phyloP scores from a whole-genome alignment of 2,113 vertebrate genomes.

The Mesocricetus auratus region DNA sequence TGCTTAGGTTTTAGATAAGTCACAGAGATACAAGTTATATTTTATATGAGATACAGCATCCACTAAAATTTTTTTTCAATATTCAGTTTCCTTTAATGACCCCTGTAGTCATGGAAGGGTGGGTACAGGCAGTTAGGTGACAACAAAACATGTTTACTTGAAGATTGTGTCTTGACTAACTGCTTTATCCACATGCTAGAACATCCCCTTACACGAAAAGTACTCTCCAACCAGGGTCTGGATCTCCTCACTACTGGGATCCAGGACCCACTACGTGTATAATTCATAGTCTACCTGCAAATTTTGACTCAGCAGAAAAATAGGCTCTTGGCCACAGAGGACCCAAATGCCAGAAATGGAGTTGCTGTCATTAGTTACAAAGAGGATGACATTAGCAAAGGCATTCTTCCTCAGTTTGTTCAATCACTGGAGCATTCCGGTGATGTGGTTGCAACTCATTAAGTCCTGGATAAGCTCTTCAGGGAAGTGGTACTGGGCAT shows the following conservation, averaged over 20 bases:
- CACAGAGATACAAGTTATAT: background rate
- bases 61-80: background rate
- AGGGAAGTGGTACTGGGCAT: background rate
- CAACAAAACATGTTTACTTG: background rate
- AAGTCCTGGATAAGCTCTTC: background rate
- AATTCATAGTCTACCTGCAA: background rate
- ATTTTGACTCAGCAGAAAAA: background rate
- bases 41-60: background rate
- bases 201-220: background rate
- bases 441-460: background rate
- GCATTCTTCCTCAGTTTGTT: background rate
- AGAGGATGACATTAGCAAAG: background rate
- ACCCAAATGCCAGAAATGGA: background rate
- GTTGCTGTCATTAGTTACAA: background rate
- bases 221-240: background rate
- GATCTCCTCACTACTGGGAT: background rate
- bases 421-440: background rate
- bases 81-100: background rate
- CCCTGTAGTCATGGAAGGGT: background rate
- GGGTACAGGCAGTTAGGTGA: background rate
- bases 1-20: background rate
- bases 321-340: background rate
- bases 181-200: background rate
- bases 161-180: background rate
- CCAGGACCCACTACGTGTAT: background rate